These are phyloP conservation scores for Haliclystus octoradiatus DNA, from an alignment of 30 jellyfish, hydroid and myxozoan genomes.

Conservation along the genomic window DNA sequence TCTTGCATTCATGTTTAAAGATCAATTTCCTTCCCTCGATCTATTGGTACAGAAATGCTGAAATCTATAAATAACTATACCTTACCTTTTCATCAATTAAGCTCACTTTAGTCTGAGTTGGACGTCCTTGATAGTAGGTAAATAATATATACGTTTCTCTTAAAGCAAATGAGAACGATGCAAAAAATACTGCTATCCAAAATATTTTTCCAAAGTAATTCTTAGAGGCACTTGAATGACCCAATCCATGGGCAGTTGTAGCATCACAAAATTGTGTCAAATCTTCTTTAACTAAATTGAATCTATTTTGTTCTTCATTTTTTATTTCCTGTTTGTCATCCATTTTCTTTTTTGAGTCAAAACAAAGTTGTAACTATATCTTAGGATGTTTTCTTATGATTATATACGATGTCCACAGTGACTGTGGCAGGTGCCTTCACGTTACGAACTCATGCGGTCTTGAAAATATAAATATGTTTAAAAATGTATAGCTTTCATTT, in stretches of 20 bases:
- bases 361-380: no score
- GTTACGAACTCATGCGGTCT: no score
- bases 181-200: neutral
- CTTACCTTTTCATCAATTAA: neutral
- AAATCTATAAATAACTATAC: no score
- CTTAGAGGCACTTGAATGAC: neutral
- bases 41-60: no score
- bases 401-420: no score
- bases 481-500: no score
- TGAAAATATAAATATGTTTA: no score
- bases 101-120: neutral
- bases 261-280: neutral
- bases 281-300: neutral
- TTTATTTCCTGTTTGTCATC: neutral
- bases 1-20: no score
- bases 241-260: neutral
- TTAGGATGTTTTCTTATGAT: no score
- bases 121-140: neutral
- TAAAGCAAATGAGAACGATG: neutral
- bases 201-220: neutral
- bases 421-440: no score
- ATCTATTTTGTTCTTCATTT: neutral
- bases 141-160: neutral
- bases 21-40: no score
- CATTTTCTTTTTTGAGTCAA: no score